Evolutionary conservation across 2,113 vertebrate species (phyloP).

Genomic region (Cottus gobio): DNA sequence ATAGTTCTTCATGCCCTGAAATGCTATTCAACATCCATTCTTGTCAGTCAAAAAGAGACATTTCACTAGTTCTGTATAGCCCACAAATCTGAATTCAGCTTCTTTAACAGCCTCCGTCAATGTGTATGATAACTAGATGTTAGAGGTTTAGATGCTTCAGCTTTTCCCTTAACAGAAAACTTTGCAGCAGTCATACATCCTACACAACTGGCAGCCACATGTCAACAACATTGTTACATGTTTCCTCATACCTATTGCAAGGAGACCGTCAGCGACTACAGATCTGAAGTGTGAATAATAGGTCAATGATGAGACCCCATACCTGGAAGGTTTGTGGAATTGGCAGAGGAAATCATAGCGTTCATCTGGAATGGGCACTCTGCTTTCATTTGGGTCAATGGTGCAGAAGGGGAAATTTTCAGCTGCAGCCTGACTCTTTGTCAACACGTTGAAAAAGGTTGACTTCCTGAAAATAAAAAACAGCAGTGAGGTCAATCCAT

Average conservation of each 20-base stretch:
- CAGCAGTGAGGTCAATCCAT: conserved; percentile 71
- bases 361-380: conserved; percentile 93
- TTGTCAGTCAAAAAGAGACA: conserved; percentile 21
- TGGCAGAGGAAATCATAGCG: conserved; percentile 94
- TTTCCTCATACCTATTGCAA: conserved; percentile 60
- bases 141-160: conserved; percentile 31
- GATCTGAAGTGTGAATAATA: conserved; percentile 76
- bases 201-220: conserved; percentile 55
- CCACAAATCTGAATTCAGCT: conserved; percentile 44
- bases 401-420: conserved; percentile 97
- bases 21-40: conserved; percentile 20
- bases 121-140: conserved; percentile 59
- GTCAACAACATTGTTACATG: conserved; percentile 63
- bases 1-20: no score
- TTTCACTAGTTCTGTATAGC: conserved; percentile 1
- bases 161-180: conserved; percentile 46
- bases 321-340: conserved; percentile 94
- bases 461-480: conserved; percentile 90
- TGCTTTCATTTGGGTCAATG: conserved; percentile 96
- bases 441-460: conserved; percentile 95
- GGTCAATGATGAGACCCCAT: conserved; percentile 75
- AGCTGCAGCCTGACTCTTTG: conserved; percentile 92
- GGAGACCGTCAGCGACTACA: conserved; percentile 38
- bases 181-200: conserved; percentile 44
- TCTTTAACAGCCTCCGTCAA: conserved; percentile 61